Evolutionary conservation across 2,888 invertebrate species (phyloP).

Genomic region (Rhyacophila evoluta): DNA sequence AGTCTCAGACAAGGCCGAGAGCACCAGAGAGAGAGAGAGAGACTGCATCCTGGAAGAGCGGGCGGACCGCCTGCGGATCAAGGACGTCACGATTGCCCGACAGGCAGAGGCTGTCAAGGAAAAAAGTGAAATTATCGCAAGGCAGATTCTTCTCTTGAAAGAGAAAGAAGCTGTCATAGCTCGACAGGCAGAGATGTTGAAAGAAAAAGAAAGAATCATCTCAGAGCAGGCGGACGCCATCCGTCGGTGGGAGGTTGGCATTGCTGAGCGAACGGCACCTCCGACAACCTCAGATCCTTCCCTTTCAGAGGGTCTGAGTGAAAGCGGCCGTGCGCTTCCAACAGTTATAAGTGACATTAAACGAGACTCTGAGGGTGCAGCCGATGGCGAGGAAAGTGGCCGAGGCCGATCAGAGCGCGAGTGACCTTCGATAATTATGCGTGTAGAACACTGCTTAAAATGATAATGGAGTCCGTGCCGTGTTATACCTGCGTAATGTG

Average conservation of each 20-base stretch:
- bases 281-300: background rate
- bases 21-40: constrained; percentile 40
- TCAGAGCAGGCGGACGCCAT: constrained; percentile 61
- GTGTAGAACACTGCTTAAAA: constrained; percentile 40
- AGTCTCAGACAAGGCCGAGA: constrained; percentile 29
- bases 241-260: constrained; percentile 61
- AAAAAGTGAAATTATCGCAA: constrained; percentile 34
- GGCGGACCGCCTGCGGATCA: constrained; percentile 26
- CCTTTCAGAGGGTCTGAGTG: background rate
- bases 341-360: constrained; percentile 27
- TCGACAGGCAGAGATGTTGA: constrained; percentile 39
- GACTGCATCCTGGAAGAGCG: constrained; percentile 45
- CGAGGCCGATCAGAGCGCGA: constrained; percentile 35
- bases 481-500: constrained; percentile 38
- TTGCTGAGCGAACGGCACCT: constrained; percentile 58
- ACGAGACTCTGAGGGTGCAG: constrained; percentile 30
- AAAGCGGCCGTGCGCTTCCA: background rate
- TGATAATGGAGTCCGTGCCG: constrained; percentile 42
- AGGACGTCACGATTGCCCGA: constrained; percentile 39
- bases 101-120: constrained; percentile 47
- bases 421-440: constrained; percentile 52
- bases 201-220: constrained; percentile 45
- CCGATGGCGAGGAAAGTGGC: background rate
- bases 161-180: constrained; percentile 50
- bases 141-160: constrained; percentile 26